A percentile compares a stretch with the other conserved stretches of the same genome.
Evolutionary conservation across 1,140 invertebrate genomes (phyloP).

Genomic region (Leguminivora glycinivorella): DNA sequence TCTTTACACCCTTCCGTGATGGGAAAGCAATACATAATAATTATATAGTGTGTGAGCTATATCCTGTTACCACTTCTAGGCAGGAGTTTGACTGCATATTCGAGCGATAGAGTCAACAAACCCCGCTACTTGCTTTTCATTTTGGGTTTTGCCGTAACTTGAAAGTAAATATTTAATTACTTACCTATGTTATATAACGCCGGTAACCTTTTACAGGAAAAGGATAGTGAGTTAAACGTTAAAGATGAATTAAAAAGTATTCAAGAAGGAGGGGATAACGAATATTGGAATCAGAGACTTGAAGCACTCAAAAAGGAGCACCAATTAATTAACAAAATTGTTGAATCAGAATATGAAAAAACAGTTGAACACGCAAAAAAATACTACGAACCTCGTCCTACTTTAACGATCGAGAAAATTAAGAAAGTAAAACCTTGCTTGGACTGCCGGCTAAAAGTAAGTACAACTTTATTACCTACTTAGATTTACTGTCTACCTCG

Average conservation of each 20-base stretch:
- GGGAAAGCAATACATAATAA: too few relatives aligned
- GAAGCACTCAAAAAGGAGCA: constrained; percentile 65
- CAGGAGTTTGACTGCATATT: too few relatives aligned
- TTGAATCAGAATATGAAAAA: constrained; percentile 64
- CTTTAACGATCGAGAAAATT: constrained; percentile 47
- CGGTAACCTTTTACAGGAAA: constrained; percentile 44
- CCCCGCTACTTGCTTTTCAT: too few relatives aligned
- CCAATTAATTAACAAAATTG: constrained; percentile 63
- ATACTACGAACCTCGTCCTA: constrained; percentile 45
- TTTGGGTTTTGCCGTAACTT: too few relatives aligned
- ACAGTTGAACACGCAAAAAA: constrained; percentile 55
- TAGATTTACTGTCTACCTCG: not conserved
- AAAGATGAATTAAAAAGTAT: constrained; percentile 42
- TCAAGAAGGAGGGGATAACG: constrained; percentile 47
- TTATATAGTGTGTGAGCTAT: too few relatives aligned
- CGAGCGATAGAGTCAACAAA: too few relatives aligned
- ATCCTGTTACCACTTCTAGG: too few relatives aligned
- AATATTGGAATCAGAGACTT: constrained; percentile 66
- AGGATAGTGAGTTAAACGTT: constrained; percentile 40
- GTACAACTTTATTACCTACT: not conserved
- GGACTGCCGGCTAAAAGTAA: constrained; percentile 61
- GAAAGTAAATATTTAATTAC: too few relatives aligned
- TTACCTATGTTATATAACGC: not conserved
- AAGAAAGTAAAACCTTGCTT: constrained; percentile 64
- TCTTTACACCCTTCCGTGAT: too few relatives aligned